Evolutionary conservation across 1,140 invertebrate species (phyloP), one percentile per base, ranked within the genome.

Genomic region (Zaprionus kolodkinae): DNA sequence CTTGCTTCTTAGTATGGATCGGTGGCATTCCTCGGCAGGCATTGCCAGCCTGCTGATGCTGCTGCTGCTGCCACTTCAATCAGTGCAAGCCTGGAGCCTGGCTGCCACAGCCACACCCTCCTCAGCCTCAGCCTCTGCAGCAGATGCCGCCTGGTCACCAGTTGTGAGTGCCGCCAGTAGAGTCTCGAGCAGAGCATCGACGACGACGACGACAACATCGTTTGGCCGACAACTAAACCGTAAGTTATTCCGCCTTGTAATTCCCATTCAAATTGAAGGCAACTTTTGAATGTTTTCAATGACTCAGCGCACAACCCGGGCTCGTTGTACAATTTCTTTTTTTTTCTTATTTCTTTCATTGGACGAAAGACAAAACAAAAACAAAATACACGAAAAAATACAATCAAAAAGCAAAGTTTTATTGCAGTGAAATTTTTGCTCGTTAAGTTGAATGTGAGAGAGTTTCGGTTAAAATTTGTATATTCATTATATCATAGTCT

Each of bases 341-440:
- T 50, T 72, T 61, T 36, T 35, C 25, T 60, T 60, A 67, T 55
- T 67, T 50, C 69, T 61, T 36, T 35, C 25, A 10, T 64, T 50
- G 61, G 71, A 55, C 45, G 54, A 50, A 73, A 59, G 36, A 45
- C 60, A 43, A 56, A 79, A 65, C 57, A 68, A 64, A 75, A 78
- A 76, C 64, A 79, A 72, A 72, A 71, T 59, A 75, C 73, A 15
- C 15, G 7, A 48, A 69, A 62, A 71, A 77, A 79, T 54, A 81
- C 64, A 81, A 68, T 73, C 67, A 80, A 77, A 87, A 88, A 66
- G n/a, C 17, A 50, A 66, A 67, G 61, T 84, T 87, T 88, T 88
- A 88, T 89, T 73, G 71, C 71, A 88, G 84, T 88, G 84, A 88
- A 88, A 88, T 87, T 87, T 88, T 69, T 70, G 73, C 82, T 89